Base-by-base conservation (phyloP, 2,797 vertebrate species). In the Eulemur mongoz region DNA sequence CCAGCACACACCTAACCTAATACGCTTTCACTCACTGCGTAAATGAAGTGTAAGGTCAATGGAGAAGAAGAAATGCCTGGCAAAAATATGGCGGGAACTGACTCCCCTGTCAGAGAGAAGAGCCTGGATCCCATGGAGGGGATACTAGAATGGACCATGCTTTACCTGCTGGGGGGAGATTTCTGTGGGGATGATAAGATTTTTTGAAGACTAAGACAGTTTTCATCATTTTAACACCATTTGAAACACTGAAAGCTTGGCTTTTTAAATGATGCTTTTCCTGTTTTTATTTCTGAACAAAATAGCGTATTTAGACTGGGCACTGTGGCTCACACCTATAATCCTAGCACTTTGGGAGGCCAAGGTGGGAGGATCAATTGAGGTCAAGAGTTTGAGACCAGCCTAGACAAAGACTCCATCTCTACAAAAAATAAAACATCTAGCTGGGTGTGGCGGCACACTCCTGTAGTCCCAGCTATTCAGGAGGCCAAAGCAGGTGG, bases 201-300 rank as follows among this genome's bases (percentile, higher is more conserved):
- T 50, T 91, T 91, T 84, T 70, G 61, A 95, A 83, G 10, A 82
- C 43, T 17, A 43, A 75, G 69, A 20, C 32, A 48, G 12, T 72
- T 93, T 65, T 78, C 25, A 43, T 43, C 50, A 50, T 61, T 86
- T 79, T 67, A 69, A 65, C 15, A 72, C n/a, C n/a, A 32, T 94
- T 80, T 81, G 40, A 45, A 85, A 80, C 32, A 61, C 30, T 45
- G 2, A 75, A 65, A 79, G 23, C 57, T 50, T 94, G 84, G 10
- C 65, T 84, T 57, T 91, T 90, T 43, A 43, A 81, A 61, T 81
- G 35, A 81, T 30, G 40, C 54, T 61, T 81, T 61, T 15, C 79
- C 9, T 43, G 54, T 5, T 87, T 93, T 93, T 69, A 81, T 65
- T 95, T 89, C 52, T 69, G 54, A 81, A 35, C 43, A 96, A 97